phyloP scores from a whole-genome alignment of 2,888 invertebrate genomes.

The Drosophila phalerata region DNA sequence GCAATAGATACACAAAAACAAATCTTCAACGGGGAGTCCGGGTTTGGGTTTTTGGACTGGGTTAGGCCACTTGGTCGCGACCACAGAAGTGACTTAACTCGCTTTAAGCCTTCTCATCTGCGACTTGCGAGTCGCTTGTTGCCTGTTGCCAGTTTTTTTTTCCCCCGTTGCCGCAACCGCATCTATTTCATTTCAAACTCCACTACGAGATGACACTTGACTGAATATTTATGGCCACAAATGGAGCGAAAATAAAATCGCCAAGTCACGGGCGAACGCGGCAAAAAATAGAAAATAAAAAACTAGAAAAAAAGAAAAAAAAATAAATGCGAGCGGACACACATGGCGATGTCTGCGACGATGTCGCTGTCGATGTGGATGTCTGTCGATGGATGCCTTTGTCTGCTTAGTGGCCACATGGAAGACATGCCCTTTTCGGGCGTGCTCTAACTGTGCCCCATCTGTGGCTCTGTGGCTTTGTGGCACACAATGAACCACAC shows the following conservation, averaged over 20 bases:
- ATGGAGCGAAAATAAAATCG: conserved; percentile 81
- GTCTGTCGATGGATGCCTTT: conserved; percentile 64
- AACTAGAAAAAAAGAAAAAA: conserved; percentile 17
- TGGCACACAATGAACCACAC: conserved; percentile 54
- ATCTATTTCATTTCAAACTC: conserved; percentile 79
- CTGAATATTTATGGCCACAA: conserved; percentile 80
- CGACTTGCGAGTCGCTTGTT: conserved; percentile 21
- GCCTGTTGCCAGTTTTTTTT: conserved; percentile 4
- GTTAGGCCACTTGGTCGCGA: conserved; percentile 72
- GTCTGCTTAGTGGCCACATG: conserved; percentile 51
- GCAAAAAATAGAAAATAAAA: conserved; percentile 19
- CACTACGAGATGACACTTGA: conserved; percentile 79
- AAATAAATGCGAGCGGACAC: conserved; percentile 59
- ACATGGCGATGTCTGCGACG: conserved; percentile 64
- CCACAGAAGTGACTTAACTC: conserved; percentile 80
- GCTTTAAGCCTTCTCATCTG: conserved; percentile 69
- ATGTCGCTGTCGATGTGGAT: conserved; percentile 36
- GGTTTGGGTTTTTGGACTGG: conserved; percentile 27
- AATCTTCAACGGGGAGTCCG: conserved; percentile 34
- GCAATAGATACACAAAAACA: conserved; percentile 21
- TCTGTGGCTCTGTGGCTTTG: conserved; percentile 47
- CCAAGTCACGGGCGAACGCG: conserved; percentile 73
- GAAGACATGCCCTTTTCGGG: conserved; percentile 76
- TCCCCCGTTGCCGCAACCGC: conserved; percentile 28
- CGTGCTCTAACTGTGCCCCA: conserved; percentile 60